Conservation (phyloP, 2,888 invertebrate genomes). For the Teleogryllus oceanicus region DNA sequence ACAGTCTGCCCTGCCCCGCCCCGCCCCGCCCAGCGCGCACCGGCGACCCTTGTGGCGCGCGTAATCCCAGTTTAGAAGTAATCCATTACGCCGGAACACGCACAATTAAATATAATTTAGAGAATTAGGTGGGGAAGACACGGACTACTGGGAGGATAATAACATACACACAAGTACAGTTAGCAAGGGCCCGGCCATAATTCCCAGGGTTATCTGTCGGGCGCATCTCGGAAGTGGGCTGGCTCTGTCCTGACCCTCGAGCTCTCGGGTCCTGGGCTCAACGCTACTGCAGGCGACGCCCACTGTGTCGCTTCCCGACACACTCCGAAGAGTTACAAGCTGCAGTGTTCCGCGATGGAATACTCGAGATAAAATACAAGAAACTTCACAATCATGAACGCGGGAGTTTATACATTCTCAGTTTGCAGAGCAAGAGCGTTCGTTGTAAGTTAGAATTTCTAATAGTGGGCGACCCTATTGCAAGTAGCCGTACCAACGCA, state of each 20-base stretch:
- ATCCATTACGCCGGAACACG: background rate
- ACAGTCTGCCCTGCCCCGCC: background rate
- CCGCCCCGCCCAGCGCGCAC: background rate
- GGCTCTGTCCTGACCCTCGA: background rate
- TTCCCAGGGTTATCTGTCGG: constrained; percentile 3
- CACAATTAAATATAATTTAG: constrained; percentile 18
- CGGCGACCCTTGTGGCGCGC: background rate
- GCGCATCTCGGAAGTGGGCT: background rate
- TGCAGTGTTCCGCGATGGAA: no score
- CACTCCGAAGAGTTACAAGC: no score
- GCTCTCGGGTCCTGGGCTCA: no score
- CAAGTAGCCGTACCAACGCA: no score
- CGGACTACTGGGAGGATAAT: background rate
- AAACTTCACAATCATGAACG: no score
- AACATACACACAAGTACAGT: constrained; percentile 2
- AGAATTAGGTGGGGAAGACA: constrained; percentile 6
- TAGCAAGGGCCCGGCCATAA: constrained; percentile 1
- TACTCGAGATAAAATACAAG: no score
- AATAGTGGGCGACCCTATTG: no score
- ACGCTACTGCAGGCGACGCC: no score
- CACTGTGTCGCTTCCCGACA: no score
- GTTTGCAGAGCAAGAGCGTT: no score
- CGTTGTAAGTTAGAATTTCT: no score
- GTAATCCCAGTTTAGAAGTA: constrained; percentile 6
- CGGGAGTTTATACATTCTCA: no score